phyloP scores from a whole-genome alignment of 2,888 invertebrate species.

The Drosophila anomalata region DNA sequence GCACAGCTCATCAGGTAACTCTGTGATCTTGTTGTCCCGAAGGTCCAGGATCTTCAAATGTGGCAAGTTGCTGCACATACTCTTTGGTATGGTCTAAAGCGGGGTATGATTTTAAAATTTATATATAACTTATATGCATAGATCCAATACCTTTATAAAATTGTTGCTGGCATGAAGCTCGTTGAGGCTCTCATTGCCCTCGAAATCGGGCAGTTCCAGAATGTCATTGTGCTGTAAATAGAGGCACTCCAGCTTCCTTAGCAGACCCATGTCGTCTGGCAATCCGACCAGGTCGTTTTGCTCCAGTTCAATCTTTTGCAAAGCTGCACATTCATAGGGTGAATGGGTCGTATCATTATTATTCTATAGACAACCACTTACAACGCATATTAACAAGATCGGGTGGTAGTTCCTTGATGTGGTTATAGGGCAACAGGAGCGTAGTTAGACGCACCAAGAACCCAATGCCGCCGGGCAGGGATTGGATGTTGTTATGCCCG shows the following conservation, averaged over 20 bases:
- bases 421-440: slow-evolving; percentile 90
- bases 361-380: slow-evolving; percentile 82
- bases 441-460: slow-evolving; percentile 91
- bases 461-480: slow-evolving; percentile 92
- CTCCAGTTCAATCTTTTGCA: slow-evolving; percentile 90
- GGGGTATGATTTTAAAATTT: not conserved
- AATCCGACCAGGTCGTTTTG: slow-evolving; percentile 88
- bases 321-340: slow-evolving; percentile 64
- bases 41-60: slow-evolving; percentile 91
- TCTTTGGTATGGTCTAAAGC: slow-evolving; percentile 88
- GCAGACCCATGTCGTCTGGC: slow-evolving; percentile 88
- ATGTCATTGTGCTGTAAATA: slow-evolving; percentile 94
- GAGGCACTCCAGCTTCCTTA: slow-evolving; percentile 90
- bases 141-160: slow-evolving; percentile 87
- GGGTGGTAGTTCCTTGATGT: slow-evolving; percentile 89
- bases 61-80: slow-evolving; percentile 89
- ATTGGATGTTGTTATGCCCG: slow-evolving; percentile 90
- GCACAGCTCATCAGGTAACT: slow-evolving; percentile 91
- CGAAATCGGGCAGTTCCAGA: slow-evolving; percentile 89
- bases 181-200: slow-evolving; percentile 90
- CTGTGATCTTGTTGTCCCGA: slow-evolving; percentile 91
- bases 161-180: slow-evolving; percentile 94
- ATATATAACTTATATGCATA: not conserved
- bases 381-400: slow-evolving; percentile 93
- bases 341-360: not conserved